Conservation (phyloP, 2,888 invertebrate species). For the Epistrophe grossulariae region DNA sequence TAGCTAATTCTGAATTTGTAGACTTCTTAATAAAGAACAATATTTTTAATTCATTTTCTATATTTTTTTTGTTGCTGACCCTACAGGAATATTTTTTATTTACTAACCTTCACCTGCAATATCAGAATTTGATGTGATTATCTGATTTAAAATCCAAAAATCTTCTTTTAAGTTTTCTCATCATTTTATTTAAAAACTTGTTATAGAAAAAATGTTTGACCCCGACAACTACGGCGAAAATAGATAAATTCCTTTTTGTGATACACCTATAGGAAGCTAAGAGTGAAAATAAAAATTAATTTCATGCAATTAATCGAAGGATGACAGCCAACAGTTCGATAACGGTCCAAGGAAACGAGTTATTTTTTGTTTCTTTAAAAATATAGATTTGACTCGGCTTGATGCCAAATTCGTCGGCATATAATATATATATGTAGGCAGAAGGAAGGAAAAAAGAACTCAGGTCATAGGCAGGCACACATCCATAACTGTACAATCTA, state of each 20-base stretch:
- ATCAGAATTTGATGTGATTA: too few species aligned
- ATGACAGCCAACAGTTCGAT: conserved; percentile 64
- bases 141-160: too few species aligned
- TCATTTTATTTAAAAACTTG: too few species aligned
- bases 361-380: neutral
- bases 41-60: too few species aligned
- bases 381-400: conserved; percentile 61
- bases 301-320: conserved; percentile 73
- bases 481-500: conserved; percentile 68
- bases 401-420: conserved; percentile 52
- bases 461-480: conserved; percentile 66
- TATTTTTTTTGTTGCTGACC: too few species aligned
- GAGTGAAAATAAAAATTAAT: conserved; percentile 72
- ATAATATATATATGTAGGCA: too few species aligned
- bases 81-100: too few species aligned
- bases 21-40: too few species aligned
- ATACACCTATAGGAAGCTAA: conserved; percentile 4
- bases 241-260: conserved; percentile 5
- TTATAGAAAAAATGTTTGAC: neutral
- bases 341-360: conserved; percentile 53
- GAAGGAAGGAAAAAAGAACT: neutral
- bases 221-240: neutral
- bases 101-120: too few species aligned
- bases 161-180: too few species aligned
- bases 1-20: too few species aligned